Evolutionary conservation across 2,888 invertebrate genomes (phyloP).

Genomic region (Caradrina kadenii): DNA sequence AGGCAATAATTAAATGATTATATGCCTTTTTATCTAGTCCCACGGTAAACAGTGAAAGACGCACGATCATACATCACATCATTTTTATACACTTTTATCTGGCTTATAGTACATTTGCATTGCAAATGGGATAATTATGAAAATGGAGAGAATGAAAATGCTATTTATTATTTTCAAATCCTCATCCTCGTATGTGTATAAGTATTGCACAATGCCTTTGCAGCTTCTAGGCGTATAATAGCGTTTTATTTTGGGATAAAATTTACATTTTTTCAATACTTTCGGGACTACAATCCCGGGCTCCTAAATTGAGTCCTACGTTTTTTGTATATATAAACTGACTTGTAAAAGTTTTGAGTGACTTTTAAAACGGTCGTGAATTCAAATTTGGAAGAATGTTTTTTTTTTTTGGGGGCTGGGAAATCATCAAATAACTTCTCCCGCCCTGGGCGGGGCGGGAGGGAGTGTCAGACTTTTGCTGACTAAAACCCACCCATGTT

Average conservation of each 20-base stretch:
- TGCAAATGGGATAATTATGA: slow-evolving; percentile 21
- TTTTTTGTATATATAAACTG: no score
- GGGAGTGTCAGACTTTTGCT: no score
- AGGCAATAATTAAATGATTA: not conserved
- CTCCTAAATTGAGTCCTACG: no score
- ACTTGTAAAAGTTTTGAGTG: no score
- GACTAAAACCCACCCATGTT: no score
- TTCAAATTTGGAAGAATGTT: no score
- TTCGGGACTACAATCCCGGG: not conserved
- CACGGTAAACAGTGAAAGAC: not conserved
- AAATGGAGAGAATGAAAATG: slow-evolving; percentile 28
- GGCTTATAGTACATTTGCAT: slow-evolving; percentile 35
- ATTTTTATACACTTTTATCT: slow-evolving; percentile 10
- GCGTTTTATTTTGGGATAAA: not conserved
- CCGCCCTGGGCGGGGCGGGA: no score
- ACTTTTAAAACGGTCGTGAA: no score
- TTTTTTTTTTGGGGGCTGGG: no score
- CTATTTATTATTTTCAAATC: slow-evolving; percentile 22
- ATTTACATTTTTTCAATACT: not conserved
- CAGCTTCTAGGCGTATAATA: not conserved
- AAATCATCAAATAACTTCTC: no score
- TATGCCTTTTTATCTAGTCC: not conserved
- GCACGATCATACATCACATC: not conserved
- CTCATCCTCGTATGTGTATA: not conserved
- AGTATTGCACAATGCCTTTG: slow-evolving; percentile 27